Conservation (phyloP, 2,888 invertebrate species). For the Colostygia pectinataria region DNA sequence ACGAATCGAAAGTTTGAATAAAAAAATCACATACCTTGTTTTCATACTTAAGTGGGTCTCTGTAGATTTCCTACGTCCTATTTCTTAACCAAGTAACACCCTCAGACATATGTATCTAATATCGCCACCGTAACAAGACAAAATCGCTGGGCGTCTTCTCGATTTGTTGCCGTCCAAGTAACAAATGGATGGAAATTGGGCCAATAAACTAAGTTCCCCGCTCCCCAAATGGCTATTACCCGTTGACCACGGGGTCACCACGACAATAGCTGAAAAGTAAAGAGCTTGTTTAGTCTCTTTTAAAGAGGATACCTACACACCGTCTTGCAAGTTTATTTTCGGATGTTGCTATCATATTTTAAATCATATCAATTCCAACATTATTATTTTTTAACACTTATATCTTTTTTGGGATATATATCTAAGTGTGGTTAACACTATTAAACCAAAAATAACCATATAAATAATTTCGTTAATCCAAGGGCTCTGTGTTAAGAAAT, state of each 20-base stretch:
- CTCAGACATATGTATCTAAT: conserved; percentile 19
- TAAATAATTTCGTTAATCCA: too few relatives aligned
- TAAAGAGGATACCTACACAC: too few relatives aligned
- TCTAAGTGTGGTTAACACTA: too few relatives aligned
- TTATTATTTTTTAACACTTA: too few relatives aligned
- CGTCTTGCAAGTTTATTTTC: too few relatives aligned
- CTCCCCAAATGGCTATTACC: conserved; percentile 75
- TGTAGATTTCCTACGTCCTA: conserved; percentile 2
- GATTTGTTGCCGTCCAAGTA: conserved; percentile 48
- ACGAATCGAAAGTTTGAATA: too few relatives aligned
- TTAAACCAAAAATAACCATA: too few relatives aligned
- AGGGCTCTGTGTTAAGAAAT: too few relatives aligned
- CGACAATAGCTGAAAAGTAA: conserved; percentile 24
- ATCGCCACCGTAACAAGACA: conserved; percentile 44
- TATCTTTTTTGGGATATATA: too few relatives aligned
- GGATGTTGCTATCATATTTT: too few relatives aligned
- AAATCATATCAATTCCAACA: too few relatives aligned
- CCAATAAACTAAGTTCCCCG: conserved; percentile 68
- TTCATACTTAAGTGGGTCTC: background rate
- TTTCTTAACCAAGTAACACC: conserved; percentile 26
- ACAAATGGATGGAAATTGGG: conserved; percentile 57
- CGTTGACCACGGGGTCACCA: conserved; percentile 58
- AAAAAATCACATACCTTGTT: too few relatives aligned
- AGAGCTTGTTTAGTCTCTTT: conserved; percentile 26
- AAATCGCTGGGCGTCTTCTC: conserved; percentile 47